These are phyloP conservation scores for Lanistes nyassanus DNA, from an alignment of 1,140 invertebrate species.

Conservation along the genomic window DNA sequence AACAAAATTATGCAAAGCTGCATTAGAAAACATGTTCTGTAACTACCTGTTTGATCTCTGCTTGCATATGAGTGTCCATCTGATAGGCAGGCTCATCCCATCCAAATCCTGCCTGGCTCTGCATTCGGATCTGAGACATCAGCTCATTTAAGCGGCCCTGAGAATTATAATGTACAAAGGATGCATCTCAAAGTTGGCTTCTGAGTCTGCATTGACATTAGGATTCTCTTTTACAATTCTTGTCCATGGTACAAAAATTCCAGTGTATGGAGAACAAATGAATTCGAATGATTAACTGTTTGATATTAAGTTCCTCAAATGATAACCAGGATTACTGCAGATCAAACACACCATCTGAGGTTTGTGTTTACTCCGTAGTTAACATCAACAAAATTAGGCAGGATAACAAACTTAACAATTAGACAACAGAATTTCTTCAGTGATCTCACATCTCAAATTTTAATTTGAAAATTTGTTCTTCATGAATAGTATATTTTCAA, in stretches of 20 bases:
- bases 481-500: background rate
- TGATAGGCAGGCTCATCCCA: slow-evolving; percentile 69
- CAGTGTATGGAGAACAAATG: too few species aligned
- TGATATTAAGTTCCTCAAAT: background rate
- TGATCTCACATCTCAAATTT: background rate
- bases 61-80: slow-evolving; percentile 74
- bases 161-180: background rate
- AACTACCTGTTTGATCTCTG: slow-evolving; percentile 74
- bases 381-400: too few species aligned
- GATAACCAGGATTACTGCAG: background rate
- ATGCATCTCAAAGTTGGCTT: too few species aligned
- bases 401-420: too few species aligned
- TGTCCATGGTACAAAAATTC: too few species aligned
- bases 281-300: background rate
- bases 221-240: too few species aligned
- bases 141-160: slow-evolving; percentile 89
- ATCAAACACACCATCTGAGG: background rate
- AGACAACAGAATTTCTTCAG: background rate
- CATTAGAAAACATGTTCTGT: background rate
- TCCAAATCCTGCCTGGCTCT: slow-evolving; percentile 71
- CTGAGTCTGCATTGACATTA: too few species aligned
- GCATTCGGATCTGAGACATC: slow-evolving; percentile 86
- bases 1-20: background rate
- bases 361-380: background rate
- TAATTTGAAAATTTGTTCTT: background rate